phyloP scores from a whole-genome alignment of 2,113 vertebrate species.

The Anhinga anhinga region DNA sequence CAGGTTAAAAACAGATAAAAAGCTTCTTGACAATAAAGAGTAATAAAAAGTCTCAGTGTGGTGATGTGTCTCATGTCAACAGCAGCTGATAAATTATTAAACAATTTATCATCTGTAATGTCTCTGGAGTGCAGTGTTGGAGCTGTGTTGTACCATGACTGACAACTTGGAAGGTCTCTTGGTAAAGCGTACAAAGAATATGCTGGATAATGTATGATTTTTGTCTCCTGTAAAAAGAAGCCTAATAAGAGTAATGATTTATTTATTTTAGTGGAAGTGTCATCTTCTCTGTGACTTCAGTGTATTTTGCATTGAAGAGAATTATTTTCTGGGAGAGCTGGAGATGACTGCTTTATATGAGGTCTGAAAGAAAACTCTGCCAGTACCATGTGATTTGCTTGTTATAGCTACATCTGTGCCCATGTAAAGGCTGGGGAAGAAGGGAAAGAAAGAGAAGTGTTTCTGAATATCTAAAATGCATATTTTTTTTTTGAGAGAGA shows the following conservation, averaged over 20 bases:
- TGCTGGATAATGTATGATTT: not conserved
- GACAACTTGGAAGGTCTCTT: constrained; percentile 51
- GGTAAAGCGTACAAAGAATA: constrained; percentile 24
- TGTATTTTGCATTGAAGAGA: constrained; percentile 1
- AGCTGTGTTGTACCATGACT: constrained; percentile 29
- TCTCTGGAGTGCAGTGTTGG: constrained; percentile 33
- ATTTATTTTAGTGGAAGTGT: constrained; percentile 16
- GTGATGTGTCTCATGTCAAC: constrained; percentile 27
- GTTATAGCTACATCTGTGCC: not conserved
- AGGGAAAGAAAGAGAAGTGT: not conserved
- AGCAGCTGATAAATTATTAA: constrained; percentile 73
- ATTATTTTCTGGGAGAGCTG: not conserved
- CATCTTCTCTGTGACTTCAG: not conserved
- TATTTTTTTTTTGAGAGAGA: not conserved
- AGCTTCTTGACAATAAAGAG: constrained; percentile 42
- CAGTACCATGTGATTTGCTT: not conserved
- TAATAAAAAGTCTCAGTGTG: constrained; percentile 49
- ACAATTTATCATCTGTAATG: constrained; percentile 40
- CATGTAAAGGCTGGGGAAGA: not conserved
- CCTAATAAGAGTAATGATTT: constrained; percentile 7
- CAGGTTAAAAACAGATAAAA: constrained; percentile 48
- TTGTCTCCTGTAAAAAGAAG: constrained; percentile 7
- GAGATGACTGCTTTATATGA: not conserved
- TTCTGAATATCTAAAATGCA: not conserved
- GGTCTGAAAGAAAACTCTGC: not conserved